phyloP scores from a whole-genome alignment of 1,140 invertebrate genomes.

The Wiebesia pumilae region DNA sequence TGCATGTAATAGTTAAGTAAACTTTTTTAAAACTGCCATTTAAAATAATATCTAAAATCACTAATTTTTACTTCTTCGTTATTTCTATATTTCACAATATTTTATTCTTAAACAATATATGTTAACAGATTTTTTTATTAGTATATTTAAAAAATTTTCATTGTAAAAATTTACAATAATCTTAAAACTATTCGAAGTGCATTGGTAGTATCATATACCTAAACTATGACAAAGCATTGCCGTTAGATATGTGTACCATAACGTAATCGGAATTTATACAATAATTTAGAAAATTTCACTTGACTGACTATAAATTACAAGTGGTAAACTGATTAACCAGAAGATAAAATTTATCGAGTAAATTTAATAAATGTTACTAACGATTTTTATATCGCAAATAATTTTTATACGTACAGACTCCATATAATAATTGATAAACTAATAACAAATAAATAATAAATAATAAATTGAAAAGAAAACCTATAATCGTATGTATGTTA shows the following conservation, averaged over 20 bases:
- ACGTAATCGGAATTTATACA: neutral
- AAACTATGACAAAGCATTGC: neutral
- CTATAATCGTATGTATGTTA: neutral
- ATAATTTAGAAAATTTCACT: conserved; percentile 1
- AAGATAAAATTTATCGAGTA: neutral
- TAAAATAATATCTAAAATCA: too few species aligned
- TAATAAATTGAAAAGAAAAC: neutral
- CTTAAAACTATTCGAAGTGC: neutral
- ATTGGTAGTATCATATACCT: neutral
- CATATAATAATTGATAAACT: neutral
- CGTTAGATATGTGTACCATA: neutral
- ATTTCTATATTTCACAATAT: neutral
- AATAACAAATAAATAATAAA: too few species aligned
- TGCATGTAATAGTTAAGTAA: too few species aligned
- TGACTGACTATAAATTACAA: neutral
- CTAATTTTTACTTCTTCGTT: too few species aligned
- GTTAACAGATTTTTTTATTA: too few species aligned
- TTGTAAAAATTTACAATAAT: neutral
- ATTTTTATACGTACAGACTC: neutral
- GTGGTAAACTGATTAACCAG: neutral
- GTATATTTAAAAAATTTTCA: too few species aligned
- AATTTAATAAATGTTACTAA: neutral
- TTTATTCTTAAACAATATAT: neutral
- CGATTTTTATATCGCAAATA: neutral
- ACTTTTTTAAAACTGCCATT: too few species aligned